These are phyloP conservation scores for Macaria liturata DNA, from an alignment of 2,888 invertebrate species.

Conservation along the genomic window DNA sequence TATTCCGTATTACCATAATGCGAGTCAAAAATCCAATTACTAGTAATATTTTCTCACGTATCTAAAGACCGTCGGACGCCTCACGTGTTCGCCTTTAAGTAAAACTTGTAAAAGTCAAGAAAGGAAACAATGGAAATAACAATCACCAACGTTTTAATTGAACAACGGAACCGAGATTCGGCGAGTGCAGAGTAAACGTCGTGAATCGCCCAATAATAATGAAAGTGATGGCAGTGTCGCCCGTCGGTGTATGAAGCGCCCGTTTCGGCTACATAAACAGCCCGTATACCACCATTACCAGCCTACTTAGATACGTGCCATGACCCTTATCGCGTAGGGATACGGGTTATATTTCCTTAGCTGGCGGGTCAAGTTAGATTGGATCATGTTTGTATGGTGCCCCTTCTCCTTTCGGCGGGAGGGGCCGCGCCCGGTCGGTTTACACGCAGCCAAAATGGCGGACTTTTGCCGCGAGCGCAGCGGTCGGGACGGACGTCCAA, in stretches of 20 bases:
- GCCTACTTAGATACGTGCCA: constrained; percentile 34
- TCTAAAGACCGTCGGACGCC: constrained; percentile 3
- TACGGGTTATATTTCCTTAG: constrained; percentile 45
- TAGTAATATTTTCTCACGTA: constrained; percentile 3
- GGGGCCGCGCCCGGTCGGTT: constrained; percentile 64
- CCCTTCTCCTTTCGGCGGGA: constrained; percentile 63
- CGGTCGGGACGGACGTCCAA: constrained; percentile 30
- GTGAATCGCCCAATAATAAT: constrained; percentile 84
- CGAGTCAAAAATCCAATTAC: neutral
- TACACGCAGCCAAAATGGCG: constrained; percentile 77
- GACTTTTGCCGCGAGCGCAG: constrained; percentile 56
- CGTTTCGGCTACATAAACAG: constrained; percentile 84
- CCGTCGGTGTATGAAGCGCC: constrained; percentile 81
- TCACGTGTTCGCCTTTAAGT: constrained; percentile 9
- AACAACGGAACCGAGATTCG: constrained; percentile 74
- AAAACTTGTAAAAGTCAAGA: constrained; percentile 22
- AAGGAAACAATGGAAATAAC: constrained; percentile 63
- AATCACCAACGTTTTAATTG: constrained; percentile 74
- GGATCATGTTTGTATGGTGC: constrained; percentile 53
- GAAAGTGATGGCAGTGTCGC: constrained; percentile 81
- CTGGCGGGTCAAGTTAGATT: constrained; percentile 41
- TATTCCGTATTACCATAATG: constrained; percentile 11
- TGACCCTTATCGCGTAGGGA: constrained; percentile 33
- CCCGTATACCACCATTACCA: constrained; percentile 69
- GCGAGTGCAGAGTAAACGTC: constrained; percentile 76